Evolutionary conservation across 2,888 invertebrate genomes (phyloP), one percentile per base, ranked within the genome.

Genomic region (Thymelicus sylvestris): DNA sequence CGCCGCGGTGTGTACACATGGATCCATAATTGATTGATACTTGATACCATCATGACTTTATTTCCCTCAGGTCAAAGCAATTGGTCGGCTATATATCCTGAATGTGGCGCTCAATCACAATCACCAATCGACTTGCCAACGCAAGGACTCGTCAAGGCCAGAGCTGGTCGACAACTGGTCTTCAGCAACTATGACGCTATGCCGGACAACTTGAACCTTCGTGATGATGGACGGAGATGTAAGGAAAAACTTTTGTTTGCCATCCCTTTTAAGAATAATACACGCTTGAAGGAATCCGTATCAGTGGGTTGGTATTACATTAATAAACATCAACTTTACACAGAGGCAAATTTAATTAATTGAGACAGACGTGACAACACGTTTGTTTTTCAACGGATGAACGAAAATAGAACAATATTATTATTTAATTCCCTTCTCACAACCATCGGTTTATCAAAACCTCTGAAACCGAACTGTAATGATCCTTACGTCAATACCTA

Each of bases 51-150:
- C n/a, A n/a, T n/a, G n/a, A 12, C 44, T 1, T 44, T 44, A 39
- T 67, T 57, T 39, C 66, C 68, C 65, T 2, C 77, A 91, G 92
- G 78, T 68, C 90, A 91, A 73, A 24, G 2, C 0, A 73, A 73
- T n/a, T 92, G 92, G 92, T 7, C 55, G 0, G 68, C 73, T 8
- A 2, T 1, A 0, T 90, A 75, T 55, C 87, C 89, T 0, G 72
- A 76, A 0, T 92, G 92, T 55, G 82, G 76, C 0, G 88, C 87
- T 0, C 75, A 72, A 0, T 82, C 82, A 0, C 92, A 92, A 69
- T 92, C 92, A 0, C 92, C 92, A 0, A 83, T 92, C 0, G 77
- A 89, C 47, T 63, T 92, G 3, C 91, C 91, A 0, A 64, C 75
- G 0, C 38, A 55, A 1, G 85, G 85, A 0, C 74, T 90, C 4